Conservation (phyloP, 2,888 invertebrate genomes). For the Thera obeliscata region DNA sequence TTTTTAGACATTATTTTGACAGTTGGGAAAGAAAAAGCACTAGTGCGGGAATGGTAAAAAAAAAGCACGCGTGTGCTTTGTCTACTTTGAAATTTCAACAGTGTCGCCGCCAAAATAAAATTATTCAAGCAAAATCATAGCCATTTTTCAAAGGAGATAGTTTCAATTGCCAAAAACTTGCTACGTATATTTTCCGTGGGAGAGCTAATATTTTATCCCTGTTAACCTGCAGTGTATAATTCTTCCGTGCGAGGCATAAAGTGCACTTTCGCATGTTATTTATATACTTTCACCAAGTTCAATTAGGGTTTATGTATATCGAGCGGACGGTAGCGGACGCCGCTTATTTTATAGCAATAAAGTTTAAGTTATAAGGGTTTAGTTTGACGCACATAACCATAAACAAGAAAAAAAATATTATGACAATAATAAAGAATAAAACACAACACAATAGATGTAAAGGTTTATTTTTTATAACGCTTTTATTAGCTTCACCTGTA, state of each 20-base stretch:
- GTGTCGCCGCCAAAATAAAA: neutral
- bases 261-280: conserved; percentile 31
- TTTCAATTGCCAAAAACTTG: conserved; percentile 35
- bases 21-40: no score
- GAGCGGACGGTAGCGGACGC: conserved; percentile 10
- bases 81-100: neutral
- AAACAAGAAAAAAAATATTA: no score
- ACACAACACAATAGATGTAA: no score
- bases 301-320: conserved; percentile 27
- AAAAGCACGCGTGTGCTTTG: no score
- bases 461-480: no score
- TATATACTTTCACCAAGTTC: conserved; percentile 34
- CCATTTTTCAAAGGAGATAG: conserved; percentile 22
- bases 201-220: conserved; percentile 33
- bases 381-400: no score
- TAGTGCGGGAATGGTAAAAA: no score
- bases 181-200: conserved; percentile 32
- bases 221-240: conserved; percentile 34
- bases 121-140: conserved; percentile 5
- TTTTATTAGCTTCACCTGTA: no score
- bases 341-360: neutral
- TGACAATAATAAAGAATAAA: no score
- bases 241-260: conserved; percentile 29
- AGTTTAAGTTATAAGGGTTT: no score
- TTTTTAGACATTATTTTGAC: no score